A percentile compares a stretch with the other conserved stretches of the same genome.
Evolutionary conservation across 2,797 vertebrate species (phyloP).

Genomic region (Onychomys arenicola): DNA sequence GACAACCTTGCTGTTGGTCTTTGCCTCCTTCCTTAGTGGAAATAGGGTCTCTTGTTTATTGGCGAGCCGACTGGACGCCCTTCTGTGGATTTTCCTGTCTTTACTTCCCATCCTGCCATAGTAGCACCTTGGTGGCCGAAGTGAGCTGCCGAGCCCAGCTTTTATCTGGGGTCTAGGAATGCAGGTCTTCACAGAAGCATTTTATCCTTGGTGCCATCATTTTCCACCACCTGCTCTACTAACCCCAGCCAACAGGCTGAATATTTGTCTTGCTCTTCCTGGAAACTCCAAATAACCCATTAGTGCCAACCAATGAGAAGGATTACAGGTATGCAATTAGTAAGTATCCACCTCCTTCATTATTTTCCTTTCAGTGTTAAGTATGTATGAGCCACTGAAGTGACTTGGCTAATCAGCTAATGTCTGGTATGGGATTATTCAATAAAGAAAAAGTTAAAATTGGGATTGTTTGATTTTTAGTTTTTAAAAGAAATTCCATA

Average conservation of each 20-base stretch:
- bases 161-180: neutral
- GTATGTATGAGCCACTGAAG: neutral
- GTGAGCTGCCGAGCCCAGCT: neutral
- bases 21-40: neutral
- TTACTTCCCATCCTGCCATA: neutral
- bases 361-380: neutral
- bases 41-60: neutral
- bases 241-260: neutral
- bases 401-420: neutral
- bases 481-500: conserved; percentile 16
- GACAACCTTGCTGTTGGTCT: neutral
- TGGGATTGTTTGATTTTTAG: neutral
- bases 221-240: neutral
- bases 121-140: neutral
- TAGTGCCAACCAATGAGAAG: neutral
- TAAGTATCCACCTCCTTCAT: neutral
- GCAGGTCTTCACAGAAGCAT: neutral
- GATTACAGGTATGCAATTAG: too few species aligned
- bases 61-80: neutral
- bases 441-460: conserved; percentile 37
- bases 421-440: neutral
- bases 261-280: neutral
- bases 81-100: neutral
- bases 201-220: neutral
- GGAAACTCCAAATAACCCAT: neutral